phyloP scores from a whole-genome alignment of 1,140 invertebrate genomes.

The Zelostemma sp. region DNA sequence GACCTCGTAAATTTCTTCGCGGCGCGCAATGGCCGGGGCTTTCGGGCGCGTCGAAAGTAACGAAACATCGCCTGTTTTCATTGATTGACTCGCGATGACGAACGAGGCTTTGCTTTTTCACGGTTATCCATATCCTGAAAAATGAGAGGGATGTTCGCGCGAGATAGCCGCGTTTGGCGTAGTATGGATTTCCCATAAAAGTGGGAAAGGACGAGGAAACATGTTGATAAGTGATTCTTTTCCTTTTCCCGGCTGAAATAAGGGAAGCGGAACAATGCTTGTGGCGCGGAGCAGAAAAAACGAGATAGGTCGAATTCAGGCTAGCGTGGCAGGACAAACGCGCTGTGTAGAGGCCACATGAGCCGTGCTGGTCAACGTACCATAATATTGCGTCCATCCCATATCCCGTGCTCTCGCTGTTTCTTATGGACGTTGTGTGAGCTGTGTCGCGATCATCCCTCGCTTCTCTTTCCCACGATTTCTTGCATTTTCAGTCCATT shows the following conservation, averaged over 20 bases:
- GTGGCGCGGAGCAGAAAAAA: constrained; percentile 19
- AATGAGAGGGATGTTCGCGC: too few relatives aligned
- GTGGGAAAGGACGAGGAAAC: too few relatives aligned
- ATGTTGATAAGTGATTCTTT: background rate
- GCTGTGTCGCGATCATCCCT: too few relatives aligned
- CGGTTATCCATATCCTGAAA: too few relatives aligned
- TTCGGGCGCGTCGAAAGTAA: background rate
- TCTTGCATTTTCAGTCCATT: too few relatives aligned
- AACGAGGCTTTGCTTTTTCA: too few relatives aligned
- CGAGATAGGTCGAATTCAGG: constrained; percentile 35
- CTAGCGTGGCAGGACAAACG: constrained; percentile 10
- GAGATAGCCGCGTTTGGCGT: too few relatives aligned
- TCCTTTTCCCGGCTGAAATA: background rate
- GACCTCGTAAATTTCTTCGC: constrained; percentile 32
- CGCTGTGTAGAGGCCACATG: constrained; percentile 43
- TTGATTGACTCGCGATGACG: background rate
- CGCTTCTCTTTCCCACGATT: constrained; percentile 5
- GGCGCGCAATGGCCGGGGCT: constrained; percentile 8
- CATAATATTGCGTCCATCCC: constrained; percentile 63
- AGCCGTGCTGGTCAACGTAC: constrained; percentile 62
- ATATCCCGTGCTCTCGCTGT: constrained; percentile 22
- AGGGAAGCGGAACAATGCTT: constrained; percentile 10
- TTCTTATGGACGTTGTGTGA: constrained; percentile 33
- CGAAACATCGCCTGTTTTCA: background rate
- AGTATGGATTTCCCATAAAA: too few relatives aligned